These are phyloP conservation scores for Thymallus thymallus DNA, from an alignment of 2,113 vertebrate genomes.

Conservation along the genomic window DNA sequence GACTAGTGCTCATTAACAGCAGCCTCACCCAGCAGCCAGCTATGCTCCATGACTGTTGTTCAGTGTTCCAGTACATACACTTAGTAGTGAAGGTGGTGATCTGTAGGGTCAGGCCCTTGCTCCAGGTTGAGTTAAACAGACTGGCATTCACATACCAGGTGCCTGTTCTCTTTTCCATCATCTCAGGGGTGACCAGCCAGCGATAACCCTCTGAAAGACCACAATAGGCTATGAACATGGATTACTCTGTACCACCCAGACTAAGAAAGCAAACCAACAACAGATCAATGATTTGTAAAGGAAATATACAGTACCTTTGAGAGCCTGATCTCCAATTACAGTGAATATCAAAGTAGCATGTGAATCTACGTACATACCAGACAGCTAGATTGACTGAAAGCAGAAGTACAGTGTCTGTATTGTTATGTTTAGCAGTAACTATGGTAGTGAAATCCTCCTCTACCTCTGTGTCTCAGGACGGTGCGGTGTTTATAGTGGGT, in stretches of 20 bases:
- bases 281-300: too few species aligned
- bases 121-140: constrained; percentile 40
- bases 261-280: background rate
- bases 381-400: too few species aligned
- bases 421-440: background rate
- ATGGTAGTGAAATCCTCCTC: too few species aligned
- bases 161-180: constrained; percentile 51
- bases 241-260: background rate
- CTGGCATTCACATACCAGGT: constrained; percentile 59
- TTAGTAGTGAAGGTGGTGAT: constrained; percentile 57
- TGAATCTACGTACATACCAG: too few species aligned
- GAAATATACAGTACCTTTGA: background rate
- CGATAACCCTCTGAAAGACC: constrained; percentile 56
- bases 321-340: background rate
- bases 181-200: constrained; percentile 72
- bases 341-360: too few species aligned
- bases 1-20: too few species aligned
- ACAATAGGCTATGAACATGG: background rate
- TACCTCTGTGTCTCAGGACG: constrained; percentile 50
- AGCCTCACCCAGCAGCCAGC: constrained; percentile 69
- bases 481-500: constrained; percentile 14
- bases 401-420: background rate
- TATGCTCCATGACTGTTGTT: constrained; percentile 55
- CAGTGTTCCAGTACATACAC: constrained; percentile 71
- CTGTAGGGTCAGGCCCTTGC: constrained; percentile 28